These are phyloP conservation scores for Stegana nigrithorax DNA, from an alignment of 2,888 invertebrate species.

Conservation along the genomic window DNA sequence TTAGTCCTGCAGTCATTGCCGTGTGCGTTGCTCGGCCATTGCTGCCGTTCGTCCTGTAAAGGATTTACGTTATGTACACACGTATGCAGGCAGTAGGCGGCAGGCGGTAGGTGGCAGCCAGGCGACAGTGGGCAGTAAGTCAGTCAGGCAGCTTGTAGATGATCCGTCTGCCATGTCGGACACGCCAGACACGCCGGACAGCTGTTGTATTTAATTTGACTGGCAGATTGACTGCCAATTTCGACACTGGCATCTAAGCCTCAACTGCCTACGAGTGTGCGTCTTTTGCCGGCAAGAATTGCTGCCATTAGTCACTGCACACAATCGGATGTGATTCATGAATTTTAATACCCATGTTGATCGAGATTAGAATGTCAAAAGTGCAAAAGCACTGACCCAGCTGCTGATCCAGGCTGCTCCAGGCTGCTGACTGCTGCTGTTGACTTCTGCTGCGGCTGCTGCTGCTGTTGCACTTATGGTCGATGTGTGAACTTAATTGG, in stretches of 20 bases:
- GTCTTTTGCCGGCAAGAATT: constrained; percentile 31
- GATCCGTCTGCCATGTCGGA: no score
- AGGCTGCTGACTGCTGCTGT: no score
- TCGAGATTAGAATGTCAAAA: constrained; percentile 36
- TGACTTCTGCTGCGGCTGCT: no score
- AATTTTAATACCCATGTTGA: constrained; percentile 56
- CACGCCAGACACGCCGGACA: constrained; percentile 3
- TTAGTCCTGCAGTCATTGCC: neutral
- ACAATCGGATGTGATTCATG: constrained; percentile 45
- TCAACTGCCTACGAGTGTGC: neutral
- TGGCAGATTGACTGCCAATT: neutral
- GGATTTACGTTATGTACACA: no score
- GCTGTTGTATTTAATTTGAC: constrained; percentile 13
- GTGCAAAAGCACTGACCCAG: neutral
- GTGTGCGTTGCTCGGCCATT: constrained; percentile 38
- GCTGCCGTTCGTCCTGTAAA: constrained; percentile 40
- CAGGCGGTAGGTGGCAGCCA: no score
- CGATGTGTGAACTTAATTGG: constrained; percentile 51
- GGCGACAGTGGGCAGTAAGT: no score
- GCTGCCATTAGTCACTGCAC: constrained; percentile 47
- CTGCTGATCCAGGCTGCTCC: neutral
- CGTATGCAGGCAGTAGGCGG: no score
- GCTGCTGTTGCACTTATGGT: neutral
- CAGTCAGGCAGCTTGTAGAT: no score
- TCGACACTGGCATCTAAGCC: neutral